Conservation (phyloP, 2,888 invertebrate genomes). For the Lasioglossum pauxillum region DNA sequence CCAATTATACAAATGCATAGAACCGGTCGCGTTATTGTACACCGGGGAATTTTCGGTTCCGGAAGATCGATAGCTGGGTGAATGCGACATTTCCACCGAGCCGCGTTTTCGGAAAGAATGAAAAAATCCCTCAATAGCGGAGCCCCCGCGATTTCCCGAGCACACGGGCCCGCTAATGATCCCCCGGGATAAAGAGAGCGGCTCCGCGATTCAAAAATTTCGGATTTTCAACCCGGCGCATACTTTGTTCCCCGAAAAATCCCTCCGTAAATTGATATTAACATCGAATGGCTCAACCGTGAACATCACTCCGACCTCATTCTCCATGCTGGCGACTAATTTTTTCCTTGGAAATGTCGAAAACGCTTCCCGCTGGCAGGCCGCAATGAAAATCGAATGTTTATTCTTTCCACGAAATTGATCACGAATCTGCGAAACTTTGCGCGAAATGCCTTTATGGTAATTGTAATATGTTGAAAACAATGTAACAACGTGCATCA, state of each 20-base stretch:
- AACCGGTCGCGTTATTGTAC: slow-evolving; percentile 9
- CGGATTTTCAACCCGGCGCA: background rate
- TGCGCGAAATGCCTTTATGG: too few species aligned
- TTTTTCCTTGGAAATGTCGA: background rate
- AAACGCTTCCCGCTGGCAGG: background rate
- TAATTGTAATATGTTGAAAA: too few species aligned
- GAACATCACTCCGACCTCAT: background rate
- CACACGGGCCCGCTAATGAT: background rate
- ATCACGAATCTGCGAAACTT: too few species aligned
- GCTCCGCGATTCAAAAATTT: background rate
- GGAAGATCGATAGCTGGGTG: slow-evolving; percentile 8
- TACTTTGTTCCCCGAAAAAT: slow-evolving; percentile 6
- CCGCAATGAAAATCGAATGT: background rate
- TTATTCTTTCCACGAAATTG: background rate
- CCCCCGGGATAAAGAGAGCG: background rate
- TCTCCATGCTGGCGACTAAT: background rate
- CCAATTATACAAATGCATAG: slow-evolving; percentile 15
- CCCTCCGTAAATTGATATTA: background rate
- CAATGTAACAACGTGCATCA: too few species aligned
- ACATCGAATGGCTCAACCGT: background rate
- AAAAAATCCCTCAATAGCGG: background rate
- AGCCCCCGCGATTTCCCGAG: background rate
- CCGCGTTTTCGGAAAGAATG: slow-evolving; percentile 5
- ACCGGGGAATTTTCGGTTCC: background rate
- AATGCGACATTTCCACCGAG: slow-evolving; percentile 13